These are phyloP conservation scores for Oreochromis mossambicus DNA, from an alignment of 2,797 vertebrate species.

Conservation along the genomic window DNA sequence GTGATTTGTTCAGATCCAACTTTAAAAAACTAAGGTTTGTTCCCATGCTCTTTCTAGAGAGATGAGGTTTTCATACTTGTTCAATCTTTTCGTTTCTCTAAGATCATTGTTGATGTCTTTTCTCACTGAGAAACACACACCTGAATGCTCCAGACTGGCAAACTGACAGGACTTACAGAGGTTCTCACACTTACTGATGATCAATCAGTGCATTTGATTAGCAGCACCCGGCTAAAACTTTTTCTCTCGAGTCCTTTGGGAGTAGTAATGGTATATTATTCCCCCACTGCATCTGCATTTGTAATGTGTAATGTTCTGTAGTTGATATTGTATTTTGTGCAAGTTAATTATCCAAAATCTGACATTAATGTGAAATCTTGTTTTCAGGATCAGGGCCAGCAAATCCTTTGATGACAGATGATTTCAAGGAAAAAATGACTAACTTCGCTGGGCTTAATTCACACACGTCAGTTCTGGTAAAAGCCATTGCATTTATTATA, in stretches of 20 bases:
- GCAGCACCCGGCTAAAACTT: not conserved
- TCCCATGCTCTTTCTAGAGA: not conserved
- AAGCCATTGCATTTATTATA: not conserved
- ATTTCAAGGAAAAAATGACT: slow-evolving; percentile 67
- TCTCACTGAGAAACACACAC: not conserved
- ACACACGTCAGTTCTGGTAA: slow-evolving; percentile 64
- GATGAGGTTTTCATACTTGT: not conserved
- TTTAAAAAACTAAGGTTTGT: not conserved
- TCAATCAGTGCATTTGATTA: not conserved
- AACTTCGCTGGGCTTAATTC: slow-evolving; percentile 46
- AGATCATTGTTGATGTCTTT: not conserved
- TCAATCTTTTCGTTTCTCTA: not conserved
- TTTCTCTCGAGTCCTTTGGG: not conserved
- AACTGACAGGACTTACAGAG: not conserved
- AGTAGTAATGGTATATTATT: not conserved
- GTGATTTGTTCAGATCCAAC: not conserved
- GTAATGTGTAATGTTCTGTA: not conserved
- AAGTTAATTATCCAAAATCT: not conserved
- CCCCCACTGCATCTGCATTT: not conserved
- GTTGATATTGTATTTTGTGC: not conserved
- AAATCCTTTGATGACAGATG: slow-evolving; percentile 69
- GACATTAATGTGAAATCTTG: slow-evolving; percentile 3
- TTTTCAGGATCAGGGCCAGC: slow-evolving; percentile 70
- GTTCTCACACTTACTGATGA: not conserved
- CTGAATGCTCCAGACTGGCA: not conserved